These are phyloP conservation scores for Heliconius aoede DNA, from an alignment of 2,888 invertebrate species.

Conservation along the genomic window DNA sequence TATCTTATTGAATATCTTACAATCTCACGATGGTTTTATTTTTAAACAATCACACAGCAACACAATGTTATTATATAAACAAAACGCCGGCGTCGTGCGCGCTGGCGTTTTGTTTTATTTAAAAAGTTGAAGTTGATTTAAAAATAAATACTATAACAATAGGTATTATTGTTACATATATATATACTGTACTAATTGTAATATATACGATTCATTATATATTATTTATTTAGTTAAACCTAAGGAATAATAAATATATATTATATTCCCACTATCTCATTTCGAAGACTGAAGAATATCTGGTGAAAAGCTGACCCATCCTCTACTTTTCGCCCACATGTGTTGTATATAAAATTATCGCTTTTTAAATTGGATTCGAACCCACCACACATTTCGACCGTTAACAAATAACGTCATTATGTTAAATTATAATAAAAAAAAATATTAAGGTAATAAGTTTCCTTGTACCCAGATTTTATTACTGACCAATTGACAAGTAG, in stretches of 20 bases:
- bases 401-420: not conserved
- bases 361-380: not conserved
- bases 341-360: not conserved
- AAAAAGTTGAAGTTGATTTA: no score
- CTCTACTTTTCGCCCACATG: not conserved
- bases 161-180: conserved; percentile 10
- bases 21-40: conserved; percentile 2
- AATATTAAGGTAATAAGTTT: not conserved
- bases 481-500: conserved; percentile 37
- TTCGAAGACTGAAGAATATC: not conserved
- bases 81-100: conserved; percentile 12
- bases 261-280: not conserved
- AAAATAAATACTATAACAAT: conserved; percentile 15
- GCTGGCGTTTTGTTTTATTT: no score
- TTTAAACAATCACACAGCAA: conserved; percentile 27
- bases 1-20: not conserved
- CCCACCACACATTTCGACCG: not conserved
- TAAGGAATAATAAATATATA: not conserved
- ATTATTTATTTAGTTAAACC: not conserved
- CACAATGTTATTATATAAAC: conserved; percentile 40
- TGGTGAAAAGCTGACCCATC: not conserved
- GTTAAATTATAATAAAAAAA: not conserved
- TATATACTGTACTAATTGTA: not conserved
- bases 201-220: not conserved
- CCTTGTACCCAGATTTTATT: conserved; percentile 32